Evolutionary conservation across 2,888 invertebrate genomes (phyloP).

Genomic region (Ypsolopha scabrella): DNA sequence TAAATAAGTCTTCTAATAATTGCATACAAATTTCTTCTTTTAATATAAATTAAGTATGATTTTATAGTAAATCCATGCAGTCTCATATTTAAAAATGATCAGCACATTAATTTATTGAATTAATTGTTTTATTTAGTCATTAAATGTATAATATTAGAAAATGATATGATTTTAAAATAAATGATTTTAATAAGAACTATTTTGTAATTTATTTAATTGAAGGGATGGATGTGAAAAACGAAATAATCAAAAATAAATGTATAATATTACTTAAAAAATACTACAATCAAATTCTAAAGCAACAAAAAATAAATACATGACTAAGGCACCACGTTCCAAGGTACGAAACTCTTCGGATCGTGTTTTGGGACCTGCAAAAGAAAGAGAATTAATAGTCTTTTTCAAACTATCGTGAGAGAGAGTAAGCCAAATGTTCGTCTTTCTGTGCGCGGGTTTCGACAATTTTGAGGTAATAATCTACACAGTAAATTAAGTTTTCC

Average conservation of each 20-base stretch:
- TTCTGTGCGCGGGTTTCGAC: neutral
- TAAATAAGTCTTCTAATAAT: no score
- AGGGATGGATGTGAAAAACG: no score
- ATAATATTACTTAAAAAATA: neutral
- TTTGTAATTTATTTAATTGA: neutral
- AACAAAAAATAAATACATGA: constrained; percentile 2
- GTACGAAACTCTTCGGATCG: constrained; percentile 64
- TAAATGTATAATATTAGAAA: constrained; percentile 10
- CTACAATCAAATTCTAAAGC: neutral
- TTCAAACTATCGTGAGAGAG: neutral
- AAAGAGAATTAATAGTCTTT: neutral
- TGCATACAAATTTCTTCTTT: no score
- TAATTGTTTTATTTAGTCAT: constrained; percentile 7
- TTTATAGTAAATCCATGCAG: no score
- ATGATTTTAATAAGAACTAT: constrained; percentile 25
- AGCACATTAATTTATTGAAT: constrained; percentile 5
- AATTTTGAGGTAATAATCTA: no score
- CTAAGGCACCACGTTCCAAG: constrained; percentile 76
- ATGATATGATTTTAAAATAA: constrained; percentile 44
- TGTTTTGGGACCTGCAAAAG: constrained; percentile 68
- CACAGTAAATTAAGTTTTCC: no score
- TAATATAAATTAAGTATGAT: no score
- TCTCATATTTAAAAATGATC: neutral
- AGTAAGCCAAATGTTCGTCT: neutral
- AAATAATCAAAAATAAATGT: neutral